Percentiles rank a stretch among this genome's conserved stretches.
Evolutionary conservation across 2,888 invertebrate genomes (phyloP).

Genomic region (Troides aeacus): DNA sequence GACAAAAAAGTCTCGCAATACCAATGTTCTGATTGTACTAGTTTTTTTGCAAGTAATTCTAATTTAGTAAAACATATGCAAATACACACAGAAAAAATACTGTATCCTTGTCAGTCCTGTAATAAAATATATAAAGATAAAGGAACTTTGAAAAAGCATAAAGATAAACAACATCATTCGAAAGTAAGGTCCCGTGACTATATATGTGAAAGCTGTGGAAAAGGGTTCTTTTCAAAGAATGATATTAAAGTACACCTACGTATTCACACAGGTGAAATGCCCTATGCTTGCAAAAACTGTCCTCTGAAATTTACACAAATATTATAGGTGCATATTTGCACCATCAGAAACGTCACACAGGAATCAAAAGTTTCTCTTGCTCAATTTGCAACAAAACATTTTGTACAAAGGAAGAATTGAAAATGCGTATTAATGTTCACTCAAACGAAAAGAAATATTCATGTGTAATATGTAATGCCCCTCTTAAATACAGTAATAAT

Average conservation of each 20-base stretch:
- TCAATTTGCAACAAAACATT: conserved; percentile 58
- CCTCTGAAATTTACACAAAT: conserved; percentile 55
- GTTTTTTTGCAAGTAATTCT: conserved; percentile 49
- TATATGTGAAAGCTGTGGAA: conserved; percentile 67
- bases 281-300: conserved; percentile 59
- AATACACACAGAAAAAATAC: conserved; percentile 56
- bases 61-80: conserved; percentile 54
- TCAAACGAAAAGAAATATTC: conserved; percentile 54
- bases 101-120: conserved; percentile 53
- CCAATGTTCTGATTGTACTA: conserved; percentile 52
- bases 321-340: conserved; percentile 53
- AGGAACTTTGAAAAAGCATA: conserved; percentile 56
- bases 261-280: conserved; percentile 67
- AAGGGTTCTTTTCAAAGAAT: conserved; percentile 58
- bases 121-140: conserved; percentile 59
- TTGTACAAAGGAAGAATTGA: conserved; percentile 59
- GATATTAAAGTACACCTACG: conserved; percentile 61
- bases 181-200: conserved; percentile 49
- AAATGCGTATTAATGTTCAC: conserved; percentile 55
- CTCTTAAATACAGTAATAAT: conserved; percentile 74
- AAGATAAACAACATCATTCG: conserved; percentile 49
- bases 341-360: conserved; percentile 57
- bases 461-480: conserved; percentile 64
- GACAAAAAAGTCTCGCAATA: conserved; percentile 18
- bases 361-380: conserved; percentile 53